A percentile compares a stretch with the other conserved stretches of the same genome.
phyloP scores from a whole-genome alignment of 2,113 vertebrate species.

The Colinus virginianus region DNA sequence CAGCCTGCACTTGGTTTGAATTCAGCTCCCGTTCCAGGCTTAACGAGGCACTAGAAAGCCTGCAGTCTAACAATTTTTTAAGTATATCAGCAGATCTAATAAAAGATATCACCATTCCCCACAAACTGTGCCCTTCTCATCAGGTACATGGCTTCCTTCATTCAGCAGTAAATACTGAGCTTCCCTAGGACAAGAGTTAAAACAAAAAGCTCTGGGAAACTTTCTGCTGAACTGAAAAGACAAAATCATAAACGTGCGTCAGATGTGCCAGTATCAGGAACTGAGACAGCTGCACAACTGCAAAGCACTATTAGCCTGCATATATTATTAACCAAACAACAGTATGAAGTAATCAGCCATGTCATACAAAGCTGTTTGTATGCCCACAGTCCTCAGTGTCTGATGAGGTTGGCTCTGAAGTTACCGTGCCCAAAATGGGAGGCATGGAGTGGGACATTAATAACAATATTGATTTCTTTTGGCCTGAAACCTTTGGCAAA shows the following conservation, averaged over 20 bases:
- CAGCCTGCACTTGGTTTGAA: background rate
- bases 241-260: background rate
- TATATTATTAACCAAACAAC: background rate
- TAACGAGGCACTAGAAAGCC: background rate
- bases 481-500: conserved; percentile 2
- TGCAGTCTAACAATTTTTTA: background rate
- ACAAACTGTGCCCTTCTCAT: background rate
- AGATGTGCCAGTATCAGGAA: background rate
- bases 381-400: background rate
- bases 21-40: background rate
- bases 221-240: background rate
- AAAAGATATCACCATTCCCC: background rate
- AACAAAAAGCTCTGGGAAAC: background rate
- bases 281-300: background rate
- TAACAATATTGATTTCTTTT: conserved; percentile 43
- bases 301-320: background rate
- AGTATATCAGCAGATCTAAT: background rate
- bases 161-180: background rate
- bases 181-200: background rate
- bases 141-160: rapidly evolving
- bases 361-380: background rate
- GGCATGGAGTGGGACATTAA: background rate
- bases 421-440: conserved; percentile 3
- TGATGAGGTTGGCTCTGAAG: conserved; percentile 34
- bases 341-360: conserved; percentile 10